Conservation (phyloP, 2,797 vertebrate species). For the Periparus ater region DNA sequence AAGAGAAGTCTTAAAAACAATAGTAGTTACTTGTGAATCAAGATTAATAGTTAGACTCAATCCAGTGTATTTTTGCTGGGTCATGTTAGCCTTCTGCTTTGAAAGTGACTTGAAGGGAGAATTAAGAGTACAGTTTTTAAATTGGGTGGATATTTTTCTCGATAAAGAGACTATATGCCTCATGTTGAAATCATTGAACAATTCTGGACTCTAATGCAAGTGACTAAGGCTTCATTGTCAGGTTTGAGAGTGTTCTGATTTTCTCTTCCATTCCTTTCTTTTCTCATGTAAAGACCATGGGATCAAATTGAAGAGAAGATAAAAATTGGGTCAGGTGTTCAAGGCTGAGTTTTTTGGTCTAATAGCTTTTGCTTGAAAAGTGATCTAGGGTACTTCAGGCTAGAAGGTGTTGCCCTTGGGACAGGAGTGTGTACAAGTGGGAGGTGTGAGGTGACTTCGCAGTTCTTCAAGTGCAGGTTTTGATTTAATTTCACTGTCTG, state of each 20-base stretch:
- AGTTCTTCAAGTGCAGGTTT: neutral
- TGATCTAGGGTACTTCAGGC: neutral
- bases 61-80: neutral
- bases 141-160: neutral
- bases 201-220: neutral
- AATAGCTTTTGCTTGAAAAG: neutral
- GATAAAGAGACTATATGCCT: neutral
- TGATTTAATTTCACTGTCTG: neutral
- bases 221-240: neutral
- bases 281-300: neutral
- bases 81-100: neutral
- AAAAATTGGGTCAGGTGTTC: neutral
- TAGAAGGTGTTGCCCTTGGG: neutral
- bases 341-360: neutral
- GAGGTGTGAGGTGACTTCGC: neutral
- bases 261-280: neutral
- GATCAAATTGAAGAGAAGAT: neutral
- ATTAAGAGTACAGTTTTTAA: neutral
- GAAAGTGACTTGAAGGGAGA: neutral
- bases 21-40: neutral
- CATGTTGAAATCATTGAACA: neutral
- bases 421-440: neutral
- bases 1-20: neutral
- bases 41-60: neutral
- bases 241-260: neutral